Evolutionary conservation across 2,113 vertebrate genomes (phyloP).

Genomic region (Carlito syrichta): DNA sequence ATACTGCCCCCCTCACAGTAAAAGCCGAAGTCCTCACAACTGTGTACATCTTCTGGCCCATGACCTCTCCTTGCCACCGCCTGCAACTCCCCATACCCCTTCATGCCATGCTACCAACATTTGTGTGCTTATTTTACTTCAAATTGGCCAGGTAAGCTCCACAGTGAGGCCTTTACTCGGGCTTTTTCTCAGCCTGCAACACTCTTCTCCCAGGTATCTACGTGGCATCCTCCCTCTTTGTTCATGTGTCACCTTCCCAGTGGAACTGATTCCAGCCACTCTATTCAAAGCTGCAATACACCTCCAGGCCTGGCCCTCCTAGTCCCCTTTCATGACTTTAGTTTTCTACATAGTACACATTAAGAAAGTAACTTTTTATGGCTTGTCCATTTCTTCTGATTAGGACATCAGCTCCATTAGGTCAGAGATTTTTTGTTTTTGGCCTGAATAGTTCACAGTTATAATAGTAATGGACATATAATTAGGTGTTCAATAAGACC

Average conservation of each 20-base stretch:
- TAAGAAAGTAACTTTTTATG: neutral
- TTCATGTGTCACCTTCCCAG: neutral
- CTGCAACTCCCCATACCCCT: accelerated
- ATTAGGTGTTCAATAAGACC: neutral
- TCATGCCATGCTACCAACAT: neutral
- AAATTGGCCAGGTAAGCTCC: neutral
- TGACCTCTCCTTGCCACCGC: neutral
- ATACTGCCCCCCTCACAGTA: neutral
- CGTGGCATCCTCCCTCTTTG: neutral
- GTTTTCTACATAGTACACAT: neutral
- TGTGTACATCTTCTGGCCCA: neutral
- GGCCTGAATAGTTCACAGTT: neutral
- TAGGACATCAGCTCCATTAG: neutral
- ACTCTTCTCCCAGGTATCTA: neutral
- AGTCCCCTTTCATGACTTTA: neutral
- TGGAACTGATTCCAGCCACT: neutral
- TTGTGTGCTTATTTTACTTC: neutral
- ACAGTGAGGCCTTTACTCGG: neutral
- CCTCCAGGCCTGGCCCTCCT: neutral
- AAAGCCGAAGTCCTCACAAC: neutral
- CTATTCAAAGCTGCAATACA: neutral
- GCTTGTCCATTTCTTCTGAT: neutral
- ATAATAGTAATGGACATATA: neutral
- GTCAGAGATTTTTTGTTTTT: neutral
- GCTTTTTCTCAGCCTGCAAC: neutral